Evolutionary conservation across 1,140 invertebrate species (phyloP), one percentile per base, ranked within the genome.

Genomic region (Megathymus violae): DNA sequence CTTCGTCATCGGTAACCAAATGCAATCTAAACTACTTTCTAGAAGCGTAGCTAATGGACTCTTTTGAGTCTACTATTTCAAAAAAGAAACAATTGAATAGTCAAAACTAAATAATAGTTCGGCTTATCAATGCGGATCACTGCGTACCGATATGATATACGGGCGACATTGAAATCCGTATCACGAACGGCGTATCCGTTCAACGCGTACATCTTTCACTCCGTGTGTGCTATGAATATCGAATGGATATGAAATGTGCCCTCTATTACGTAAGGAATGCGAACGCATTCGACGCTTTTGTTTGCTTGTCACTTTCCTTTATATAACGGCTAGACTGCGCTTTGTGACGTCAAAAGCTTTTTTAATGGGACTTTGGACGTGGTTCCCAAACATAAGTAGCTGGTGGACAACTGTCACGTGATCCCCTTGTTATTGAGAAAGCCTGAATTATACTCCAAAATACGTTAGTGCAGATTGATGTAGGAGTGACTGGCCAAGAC

Each of bases 241-340:
- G 58, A 74, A 74, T 76, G 69, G 61, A 72, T 76, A 74, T 71
- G 74, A 76, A 79, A 76, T 75, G 74, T 69, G 69, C 60, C 64
- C 67, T 67, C 38, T 78, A 72, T 76, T 79, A 78, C 76, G 74
- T 79, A 76, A 75, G 73, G 72, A 79, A 80, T 72, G 64, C 64
- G 68, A 77, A 70, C 71, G 71, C 64, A 74, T 69, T 69, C 71
- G 72, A 72, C 63, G 58, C 19, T 34, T 34, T 47, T 27, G 44
- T 41, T 50, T 19, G 54, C 44, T 36, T 62, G 51, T 76, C 70
- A 78, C 76, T 78, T 78, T 78, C 76, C 67, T 76, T 78, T 72
- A 73, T 79, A 71, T 72, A 68, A 71, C 58, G 62, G 62, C 41
- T 27, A 64, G 48, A 58, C 25, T 44, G 50, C 25, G 43, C 41